A percentile compares a stretch with the other conserved stretches of the same genome.
Evolutionary conservation across 2,113 vertebrate genomes (phyloP).

Genomic region (Corythornis cristatus): DNA sequence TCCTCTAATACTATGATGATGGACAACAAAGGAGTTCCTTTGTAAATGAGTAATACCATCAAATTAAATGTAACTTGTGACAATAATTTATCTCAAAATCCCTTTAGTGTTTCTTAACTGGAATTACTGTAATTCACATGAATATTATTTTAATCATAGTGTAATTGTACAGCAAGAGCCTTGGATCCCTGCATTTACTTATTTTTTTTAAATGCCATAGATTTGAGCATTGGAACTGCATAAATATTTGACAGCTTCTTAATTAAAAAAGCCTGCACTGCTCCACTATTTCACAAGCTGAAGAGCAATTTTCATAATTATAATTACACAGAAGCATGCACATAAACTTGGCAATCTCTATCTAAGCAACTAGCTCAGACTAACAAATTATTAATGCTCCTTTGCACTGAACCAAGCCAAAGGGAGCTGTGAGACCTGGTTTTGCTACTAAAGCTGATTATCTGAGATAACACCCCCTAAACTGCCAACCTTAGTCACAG

Average conservation of each 20-base stretch:
- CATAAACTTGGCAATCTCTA: constrained; percentile 52
- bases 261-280: constrained; percentile 47
- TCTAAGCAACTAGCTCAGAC: constrained; percentile 39
- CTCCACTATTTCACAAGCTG: constrained; percentile 44
- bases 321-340: constrained; percentile 72
- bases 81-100: neutral
- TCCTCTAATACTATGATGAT: neutral
- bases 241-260: constrained; percentile 32
- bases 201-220: neutral
- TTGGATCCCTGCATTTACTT: neutral
- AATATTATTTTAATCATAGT: constrained; percentile 24
- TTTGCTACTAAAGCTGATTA: constrained; percentile 72
- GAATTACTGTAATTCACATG: neutral
- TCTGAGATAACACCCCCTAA: constrained; percentile 57
- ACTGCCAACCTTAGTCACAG: constrained; percentile 56
- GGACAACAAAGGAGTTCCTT: neutral
- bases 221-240: neutral
- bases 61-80: neutral
- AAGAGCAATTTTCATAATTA: constrained; percentile 68
- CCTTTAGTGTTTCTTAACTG: neutral
- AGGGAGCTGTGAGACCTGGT: constrained; percentile 35
- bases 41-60: neutral
- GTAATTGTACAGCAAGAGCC: neutral
- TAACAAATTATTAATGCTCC: constrained; percentile 50
- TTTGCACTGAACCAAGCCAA: constrained; percentile 52